Percentiles rank a stretch among this genome's conserved stretches.
These are phyloP conservation scores for Hypolimnas misippus DNA, from an alignment of 2,888 invertebrate species.

Conservation along the genomic window DNA sequence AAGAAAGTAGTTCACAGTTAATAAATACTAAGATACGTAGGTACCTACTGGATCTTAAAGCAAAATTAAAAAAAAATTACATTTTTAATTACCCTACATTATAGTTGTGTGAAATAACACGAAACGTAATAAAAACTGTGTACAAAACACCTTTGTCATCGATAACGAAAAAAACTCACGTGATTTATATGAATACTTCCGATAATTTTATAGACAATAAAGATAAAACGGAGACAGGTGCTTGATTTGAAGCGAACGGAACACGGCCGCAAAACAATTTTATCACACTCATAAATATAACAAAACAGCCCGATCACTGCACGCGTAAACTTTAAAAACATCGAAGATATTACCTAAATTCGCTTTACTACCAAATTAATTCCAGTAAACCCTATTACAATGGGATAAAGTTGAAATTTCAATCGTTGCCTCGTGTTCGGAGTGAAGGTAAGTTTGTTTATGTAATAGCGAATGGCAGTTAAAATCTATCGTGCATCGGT, in stretches of 20 bases:
- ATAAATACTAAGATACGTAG: no score
- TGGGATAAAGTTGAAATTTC: constrained; percentile 47
- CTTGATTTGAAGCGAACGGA: constrained; percentile 62
- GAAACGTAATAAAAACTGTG: background rate
- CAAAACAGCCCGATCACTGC: constrained; percentile 60
- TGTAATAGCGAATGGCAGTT: constrained; percentile 64
- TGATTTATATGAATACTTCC: constrained; percentile 47
- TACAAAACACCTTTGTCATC: background rate
- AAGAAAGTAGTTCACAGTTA: no score
- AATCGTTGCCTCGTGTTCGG: background rate
- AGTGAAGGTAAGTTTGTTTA: constrained; percentile 37
- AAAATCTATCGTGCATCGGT: constrained; percentile 78
- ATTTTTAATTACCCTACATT: no score
- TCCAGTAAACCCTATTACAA: constrained; percentile 40
- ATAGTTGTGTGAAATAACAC: background rate
- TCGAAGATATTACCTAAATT: constrained; percentile 39
- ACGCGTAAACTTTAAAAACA: constrained; percentile 63
- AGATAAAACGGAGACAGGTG: constrained; percentile 67
- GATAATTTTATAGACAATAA: constrained; percentile 59
- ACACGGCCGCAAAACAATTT: constrained; percentile 77
- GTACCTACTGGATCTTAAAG: no score
- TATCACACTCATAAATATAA: constrained; percentile 78
- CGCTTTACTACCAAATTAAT: constrained; percentile 13
- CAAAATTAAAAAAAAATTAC: no score
- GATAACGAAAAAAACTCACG: constrained; percentile 18